phyloP scores from a whole-genome alignment of 2,113 vertebrate species.

The Grantiella picta region DNA sequence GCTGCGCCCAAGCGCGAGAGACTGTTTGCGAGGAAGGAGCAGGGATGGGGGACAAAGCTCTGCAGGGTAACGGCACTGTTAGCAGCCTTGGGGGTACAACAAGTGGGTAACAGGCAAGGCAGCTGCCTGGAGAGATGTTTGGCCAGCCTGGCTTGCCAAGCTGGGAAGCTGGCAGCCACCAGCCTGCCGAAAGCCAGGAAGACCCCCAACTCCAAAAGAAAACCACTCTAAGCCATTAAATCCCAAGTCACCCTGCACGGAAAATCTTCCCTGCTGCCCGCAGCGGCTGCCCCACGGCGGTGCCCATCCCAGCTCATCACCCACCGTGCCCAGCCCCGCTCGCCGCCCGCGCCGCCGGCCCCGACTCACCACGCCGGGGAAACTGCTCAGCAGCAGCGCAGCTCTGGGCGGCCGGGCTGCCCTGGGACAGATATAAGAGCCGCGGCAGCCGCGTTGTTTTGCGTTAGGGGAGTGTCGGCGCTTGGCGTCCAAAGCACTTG shows the following conservation, averaged over 20 bases:
- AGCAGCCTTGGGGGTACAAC: not conserved
- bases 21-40: not conserved
- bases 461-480: constrained; percentile 84
- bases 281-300: not conserved
- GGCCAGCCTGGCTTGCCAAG: not conserved
- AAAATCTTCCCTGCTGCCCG: not conserved
- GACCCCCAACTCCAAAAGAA: not conserved
- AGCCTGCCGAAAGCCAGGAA: not conserved
- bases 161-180: not conserved
- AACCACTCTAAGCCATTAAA: not conserved
- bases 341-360: not conserved
- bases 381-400: constrained; percentile 75
- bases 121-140: not conserved
- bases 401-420: constrained; percentile 1
- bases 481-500: constrained; percentile 81
- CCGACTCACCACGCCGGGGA: constrained; percentile 83
- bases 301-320: not conserved
- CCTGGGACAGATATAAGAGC: constrained; percentile 22
- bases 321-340: not conserved
- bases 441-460: not conserved
- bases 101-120: not conserved
- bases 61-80: rapidly evolving
- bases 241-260: not conserved
- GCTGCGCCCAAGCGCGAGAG: not conserved
- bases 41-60: not conserved